Evolutionary conservation across 2,113 vertebrate genomes (phyloP), one percentile per base, ranked within the genome.

Genomic region (Rhodinocichla rosea): DNA sequence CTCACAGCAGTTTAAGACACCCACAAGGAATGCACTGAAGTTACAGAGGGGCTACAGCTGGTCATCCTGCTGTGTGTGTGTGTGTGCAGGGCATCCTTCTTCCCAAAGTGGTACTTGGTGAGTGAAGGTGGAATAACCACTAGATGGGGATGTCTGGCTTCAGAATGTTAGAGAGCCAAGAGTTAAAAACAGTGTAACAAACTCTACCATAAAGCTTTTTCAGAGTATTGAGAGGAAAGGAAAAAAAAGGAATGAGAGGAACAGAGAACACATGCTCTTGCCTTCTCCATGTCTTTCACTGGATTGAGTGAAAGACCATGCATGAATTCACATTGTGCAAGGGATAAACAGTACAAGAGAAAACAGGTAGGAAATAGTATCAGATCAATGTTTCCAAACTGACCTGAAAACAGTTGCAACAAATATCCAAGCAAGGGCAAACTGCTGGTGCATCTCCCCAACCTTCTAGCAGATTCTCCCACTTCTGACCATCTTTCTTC

Each of bases 111-210:
- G 37, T 11, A 49, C 33, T 37, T 1, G 1, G 47, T 15, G 44
- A 82, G 55, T 2, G 63, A 76, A 63, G 30, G 27, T 6, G 6
- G 40, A 90, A 89, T 33, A 74, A 74, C 96, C 98, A 94, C 97
- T 97, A 98, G 97, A 95, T 97, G 98, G 98, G 69, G 96, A 75
- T 95, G n/a, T 97, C 92, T 77, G 90, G 68, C 83, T 84, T 82
- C 89, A 68, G 10, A 81, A 86, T 3, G 33, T 35, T 47, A 45
- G 33, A 84, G 52, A 86, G 13, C 1, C 32, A 30, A 60, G 26
- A 0, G 26, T 4, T 10, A 13, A 24, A 37, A 76, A 39, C 22
- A 4, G 30, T 2, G 2, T 35, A 55, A 55, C 35, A 56, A 20
- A 9, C 10, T 11, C 15, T 8, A n/a, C 1, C 3, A 44, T 9